Conservation (phyloP, 92 coral and sea anemone genomes). For the Zoanthus sansibaricus region DNA sequence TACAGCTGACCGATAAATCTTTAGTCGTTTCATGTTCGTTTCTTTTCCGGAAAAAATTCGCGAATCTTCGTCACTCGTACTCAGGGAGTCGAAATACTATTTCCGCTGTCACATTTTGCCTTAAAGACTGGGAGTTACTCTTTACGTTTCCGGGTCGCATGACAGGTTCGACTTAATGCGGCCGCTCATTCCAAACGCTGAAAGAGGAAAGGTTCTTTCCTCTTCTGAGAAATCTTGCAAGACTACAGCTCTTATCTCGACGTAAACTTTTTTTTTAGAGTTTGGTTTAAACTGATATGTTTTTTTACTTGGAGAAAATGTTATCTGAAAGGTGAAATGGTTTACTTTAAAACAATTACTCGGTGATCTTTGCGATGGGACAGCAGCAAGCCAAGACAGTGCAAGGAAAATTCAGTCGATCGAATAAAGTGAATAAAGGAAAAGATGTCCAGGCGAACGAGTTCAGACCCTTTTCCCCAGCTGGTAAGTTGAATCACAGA, state of each 20-base stretch:
- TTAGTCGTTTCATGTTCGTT: not conserved
- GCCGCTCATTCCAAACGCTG: slow-evolving; percentile 32
- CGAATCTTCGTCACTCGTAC: not conserved
- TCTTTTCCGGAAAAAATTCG: not conserved
- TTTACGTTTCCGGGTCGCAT: slow-evolving; percentile 87
- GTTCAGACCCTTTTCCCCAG: slow-evolving; percentile 16
- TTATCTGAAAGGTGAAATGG: slow-evolving; percentile 32
- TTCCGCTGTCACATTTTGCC: not conserved
- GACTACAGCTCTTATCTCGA: not conserved
- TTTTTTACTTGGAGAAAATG: not conserved
- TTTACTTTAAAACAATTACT: not conserved
- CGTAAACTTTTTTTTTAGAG: not conserved
- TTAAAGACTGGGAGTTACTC: slow-evolving; percentile 21
- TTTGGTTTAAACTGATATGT: slow-evolving; percentile 7
- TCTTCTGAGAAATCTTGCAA: slow-evolving; percentile 12
- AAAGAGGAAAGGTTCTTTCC: not conserved
- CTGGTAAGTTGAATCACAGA: slow-evolving; percentile 15
- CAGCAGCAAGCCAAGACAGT: slow-evolving; percentile 46
- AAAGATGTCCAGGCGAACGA: slow-evolving; percentile 44
- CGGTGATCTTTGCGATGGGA: slow-evolving; percentile 49
- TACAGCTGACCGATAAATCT: slow-evolving; percentile 30
- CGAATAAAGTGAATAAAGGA: slow-evolving; percentile 35
- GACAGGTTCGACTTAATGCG: slow-evolving; percentile 46
- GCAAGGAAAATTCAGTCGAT: slow-evolving; percentile 43
- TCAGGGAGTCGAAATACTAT: not conserved